Base-by-base conservation (phyloP, 35 echinoderm and acorn worm species). In the Ophiothrix spiculata region DNA sequence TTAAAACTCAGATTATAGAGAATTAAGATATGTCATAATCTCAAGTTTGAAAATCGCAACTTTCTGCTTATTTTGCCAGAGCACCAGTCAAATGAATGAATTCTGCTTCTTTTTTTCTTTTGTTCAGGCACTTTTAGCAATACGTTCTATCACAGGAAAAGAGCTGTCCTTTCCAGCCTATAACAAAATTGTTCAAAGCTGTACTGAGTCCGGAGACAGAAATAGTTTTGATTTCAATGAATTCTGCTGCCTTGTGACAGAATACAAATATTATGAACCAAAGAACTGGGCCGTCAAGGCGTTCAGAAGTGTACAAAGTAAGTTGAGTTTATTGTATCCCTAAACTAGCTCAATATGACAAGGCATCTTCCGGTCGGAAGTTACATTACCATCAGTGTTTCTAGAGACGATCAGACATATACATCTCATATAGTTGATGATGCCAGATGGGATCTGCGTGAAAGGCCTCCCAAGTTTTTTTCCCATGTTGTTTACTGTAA, bases 241-340 rank as follows among this genome's bases (percentile, higher is more conserved):
- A 85, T 93, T 97, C 86, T 97, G 95, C 81, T 97, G 91, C 77
- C 80, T 97, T 34, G 83, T 91, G 64, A 97, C 95, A 21, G 95
- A 97, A 77, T 97, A 93, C 84, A 86, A 90, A 35, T 76, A 93
- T 77, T 91, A 85, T 46, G 80, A 97, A 85, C 94, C 90, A 46
- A 91, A 79, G 31, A 90, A 45, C 45, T 74, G 77, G 28, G 40
- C 81, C 31, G 75, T 79, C 69, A 86, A 75, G 56, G 77, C 80
- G 64, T 45, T 86, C n/a, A 75, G 81, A 36, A 83, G 83, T 64
- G 85, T 86, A 46, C 80, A 90, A 46, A 86, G 92, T 94, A 82
- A 94, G 92, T 86, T 60, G 2, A 12, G 12, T 84, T 84, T 64
- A 15, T n/a, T n/a, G n/a, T n/a, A n/a, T n/a, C n/a, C n/a, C n/a